phyloP scores from a whole-genome alignment of 2,113 vertebrate genomes.

The Pungitius pungitius region DNA sequence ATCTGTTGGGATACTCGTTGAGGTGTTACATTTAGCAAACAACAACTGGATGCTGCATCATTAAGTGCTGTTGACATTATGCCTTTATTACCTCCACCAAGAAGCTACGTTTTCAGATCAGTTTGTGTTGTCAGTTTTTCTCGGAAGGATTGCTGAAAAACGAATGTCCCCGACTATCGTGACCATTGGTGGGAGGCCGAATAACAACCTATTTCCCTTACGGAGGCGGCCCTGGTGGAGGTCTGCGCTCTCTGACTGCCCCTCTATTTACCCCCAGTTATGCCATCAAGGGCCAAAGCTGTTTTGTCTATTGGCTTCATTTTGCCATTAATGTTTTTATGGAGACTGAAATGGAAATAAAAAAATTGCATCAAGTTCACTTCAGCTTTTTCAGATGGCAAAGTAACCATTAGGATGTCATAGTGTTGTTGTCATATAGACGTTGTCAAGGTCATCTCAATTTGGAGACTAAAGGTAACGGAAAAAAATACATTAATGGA shows the following conservation, averaged over 20 bases:
- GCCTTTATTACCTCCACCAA: not conserved
- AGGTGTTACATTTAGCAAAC: conserved; percentile 1
- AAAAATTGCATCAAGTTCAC: not conserved
- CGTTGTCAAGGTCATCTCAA: not conserved
- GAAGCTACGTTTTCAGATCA: not conserved
- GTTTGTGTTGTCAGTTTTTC: not conserved
- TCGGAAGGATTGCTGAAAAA: not conserved
- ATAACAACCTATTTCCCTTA: not conserved
- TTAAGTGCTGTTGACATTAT: not conserved
- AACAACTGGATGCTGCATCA: not conserved
- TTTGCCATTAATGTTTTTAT: not conserved
- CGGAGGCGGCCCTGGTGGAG: not conserved
- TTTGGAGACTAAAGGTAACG: not conserved
- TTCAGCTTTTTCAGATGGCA: not conserved
- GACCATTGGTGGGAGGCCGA: not conserved
- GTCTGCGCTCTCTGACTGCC: not conserved
- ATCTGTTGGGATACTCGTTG: not conserved
- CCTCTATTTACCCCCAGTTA: not conserved
- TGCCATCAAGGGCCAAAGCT: not conserved
- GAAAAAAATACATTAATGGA: conserved; percentile 22
- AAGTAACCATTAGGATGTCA: not conserved
- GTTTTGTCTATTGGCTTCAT: not conserved
- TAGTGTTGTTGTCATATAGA: not conserved
- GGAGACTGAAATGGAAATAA: not conserved
- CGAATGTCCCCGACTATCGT: not conserved